phyloP scores from a whole-genome alignment of 2,797 vertebrate genomes.

The Myotis findleyi region DNA sequence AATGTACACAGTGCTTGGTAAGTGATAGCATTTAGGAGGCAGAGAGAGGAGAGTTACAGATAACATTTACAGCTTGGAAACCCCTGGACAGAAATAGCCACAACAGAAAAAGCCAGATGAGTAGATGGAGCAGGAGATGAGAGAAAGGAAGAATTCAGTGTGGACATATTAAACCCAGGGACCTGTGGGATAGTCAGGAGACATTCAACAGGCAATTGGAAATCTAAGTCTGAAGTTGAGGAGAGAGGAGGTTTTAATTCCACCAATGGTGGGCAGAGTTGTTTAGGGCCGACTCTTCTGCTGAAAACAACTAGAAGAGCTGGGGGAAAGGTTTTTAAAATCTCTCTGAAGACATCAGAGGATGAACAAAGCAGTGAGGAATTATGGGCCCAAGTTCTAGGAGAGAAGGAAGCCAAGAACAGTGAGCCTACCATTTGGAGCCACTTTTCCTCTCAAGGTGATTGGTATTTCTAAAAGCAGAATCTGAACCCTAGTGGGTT shows the following conservation, averaged over 20 bases:
- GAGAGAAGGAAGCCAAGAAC: neutral
- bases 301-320: constrained; percentile 8
- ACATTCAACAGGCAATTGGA: neutral
- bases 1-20: neutral
- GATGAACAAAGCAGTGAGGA: neutral
- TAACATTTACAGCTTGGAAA: constrained; percentile 21
- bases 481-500: neutral
- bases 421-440: neutral
- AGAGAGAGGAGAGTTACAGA: neutral
- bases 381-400: neutral
- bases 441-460: neutral
- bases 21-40: neutral
- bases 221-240: neutral
- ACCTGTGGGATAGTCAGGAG: neutral
- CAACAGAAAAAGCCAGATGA: neutral
- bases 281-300: neutral
- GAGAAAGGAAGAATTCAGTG: neutral
- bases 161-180: neutral
- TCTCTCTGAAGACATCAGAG: neutral
- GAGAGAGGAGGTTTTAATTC: neutral
- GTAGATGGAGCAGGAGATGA: neutral
- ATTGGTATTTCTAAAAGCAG: neutral
- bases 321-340: neutral
- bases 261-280: neutral
- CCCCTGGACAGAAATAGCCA: neutral